Evolutionary conservation across 23 tunicate genomes (phyloP), one percentile per base, ranked within the genome.

Genomic region (Phallusia fumigata): DNA sequence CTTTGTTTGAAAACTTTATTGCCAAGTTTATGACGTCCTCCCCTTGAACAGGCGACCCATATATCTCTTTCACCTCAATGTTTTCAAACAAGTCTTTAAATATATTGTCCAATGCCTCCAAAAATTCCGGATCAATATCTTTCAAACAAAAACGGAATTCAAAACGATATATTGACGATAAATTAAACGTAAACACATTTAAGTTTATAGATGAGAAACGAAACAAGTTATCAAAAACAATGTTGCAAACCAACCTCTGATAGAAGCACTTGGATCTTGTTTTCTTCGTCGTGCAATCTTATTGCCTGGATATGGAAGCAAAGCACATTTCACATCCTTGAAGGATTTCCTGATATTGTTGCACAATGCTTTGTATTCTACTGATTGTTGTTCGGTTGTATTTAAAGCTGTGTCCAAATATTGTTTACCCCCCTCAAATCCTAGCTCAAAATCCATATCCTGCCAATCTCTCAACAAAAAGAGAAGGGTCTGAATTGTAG

Each of bases 391-490:
- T 58, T 58, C 69, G 26, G 26, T 22, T 22, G 69, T 58, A 16
- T 13, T 58, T 58, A 58, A 58, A 22, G 28, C 69, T 21, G 26
- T 1, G 28, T 58, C 28, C 28, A 58, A 21, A 58, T 58, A 58
- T 13, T 58, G 8, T 22, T 58, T 13, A 24, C 69, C 69, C 16
- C 69, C 69, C 28, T 58, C 69, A 58, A 58, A 58, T 58, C 69
- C 69, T 3, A 58, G 28, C 26, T 58, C 69, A 24, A 21, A 58
- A 24, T 58, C 69, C 69, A 58, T 58, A 3, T 58, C 69, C 28
- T 58, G 69, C 69, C 69, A 58, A 58, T 58, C 69, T 58, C 69
- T 58, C 69, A 58, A 6, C 69, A 58, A 58, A 58, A 58, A 58
- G 26, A 58, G 69, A 21, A 58, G 69, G 26, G 69, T 58, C 69